Base-by-base conservation (phyloP, 2,797 vertebrate genomes). In the Anguilla pacifica region DNA sequence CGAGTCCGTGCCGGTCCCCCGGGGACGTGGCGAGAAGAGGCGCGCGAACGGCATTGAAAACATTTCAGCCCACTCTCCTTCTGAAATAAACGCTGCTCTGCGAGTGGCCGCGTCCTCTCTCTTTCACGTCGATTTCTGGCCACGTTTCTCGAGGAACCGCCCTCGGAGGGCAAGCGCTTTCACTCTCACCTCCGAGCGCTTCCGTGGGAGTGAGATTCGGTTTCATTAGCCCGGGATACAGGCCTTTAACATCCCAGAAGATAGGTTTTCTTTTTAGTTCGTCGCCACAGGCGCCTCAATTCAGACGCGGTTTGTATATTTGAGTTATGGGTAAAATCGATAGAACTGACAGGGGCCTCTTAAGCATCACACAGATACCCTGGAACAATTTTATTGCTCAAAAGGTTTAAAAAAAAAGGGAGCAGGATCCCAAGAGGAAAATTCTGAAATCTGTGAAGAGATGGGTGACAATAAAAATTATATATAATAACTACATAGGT, bases 221-320 rank as follows among this genome's bases (percentile, higher is more conserved):
- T 90, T 94, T 96, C 94, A 95, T 95, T 95, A 95, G 92, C 91
- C 81, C 39, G 85, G 89, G 89, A 89, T 28, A 86, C 93, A 92
- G 92, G 93, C 82, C 17, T 92, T 93, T 92, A 91, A 89, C 91
- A 85, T 46, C 55, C 55, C 31, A 5, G 31, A 57, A 43, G 57
- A 83, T 51, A 51, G 51, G 11, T 83, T 86, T 25, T 46, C 39
- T 59, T 19, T 53, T 79, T 39, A 79, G 25, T 31, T 39, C 53
- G 22, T 39, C 51, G 57, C 11, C 35, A 17, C 28, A 59, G 22
- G 31, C 31, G n/a, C 6, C 53, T 25, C 19, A 82, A 46, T 55
- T 55, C 82, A 53, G 22, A 83, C 25, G 51, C 25, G 7, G 46
- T 28, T 53, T 53, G 49, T 83, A 31, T 55, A 83, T 83, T 55